A percentile compares a stretch with the other conserved stretches of the same genome.
Evolutionary conservation across 2,113 vertebrate species (phyloP).

Genomic region (Mastomys natalensis): DNA sequence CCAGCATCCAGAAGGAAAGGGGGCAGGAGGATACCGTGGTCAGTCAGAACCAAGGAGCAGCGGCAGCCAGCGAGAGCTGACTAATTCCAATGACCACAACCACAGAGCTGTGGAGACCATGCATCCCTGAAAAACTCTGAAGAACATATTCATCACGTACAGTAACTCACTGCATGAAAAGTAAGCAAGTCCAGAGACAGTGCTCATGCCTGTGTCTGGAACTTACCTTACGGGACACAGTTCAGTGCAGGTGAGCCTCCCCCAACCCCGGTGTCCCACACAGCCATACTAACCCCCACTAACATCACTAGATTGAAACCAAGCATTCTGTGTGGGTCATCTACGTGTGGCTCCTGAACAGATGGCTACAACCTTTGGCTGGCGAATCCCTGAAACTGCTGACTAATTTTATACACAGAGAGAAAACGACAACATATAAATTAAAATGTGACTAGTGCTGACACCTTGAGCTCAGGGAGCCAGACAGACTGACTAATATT

Average conservation of each 20-base stretch:
- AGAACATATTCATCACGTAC: neutral
- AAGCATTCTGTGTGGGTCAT: neutral
- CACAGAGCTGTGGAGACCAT: neutral
- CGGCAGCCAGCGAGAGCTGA: neutral
- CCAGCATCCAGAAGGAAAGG: neutral
- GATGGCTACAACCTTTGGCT: neutral
- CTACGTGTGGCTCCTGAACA: neutral
- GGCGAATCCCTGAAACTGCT: constrained; percentile 17
- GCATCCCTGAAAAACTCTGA: neutral
- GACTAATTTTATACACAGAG: neutral
- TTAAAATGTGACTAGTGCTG: neutral
- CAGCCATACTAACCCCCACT: too few species aligned
- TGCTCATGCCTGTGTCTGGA: neutral
- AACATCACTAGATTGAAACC: neutral
- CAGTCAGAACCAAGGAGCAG: too few species aligned
- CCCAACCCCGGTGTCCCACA: neutral
- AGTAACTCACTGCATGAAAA: neutral
- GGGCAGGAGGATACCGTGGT: neutral
- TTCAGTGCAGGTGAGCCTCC: neutral
- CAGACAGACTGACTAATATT: neutral
- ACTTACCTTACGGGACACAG: neutral
- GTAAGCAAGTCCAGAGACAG: neutral
- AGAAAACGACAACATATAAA: neutral
- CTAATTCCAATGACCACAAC: neutral
- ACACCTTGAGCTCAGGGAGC: neutral